phyloP scores from a whole-genome alignment of 1,140 invertebrate genomes.

The Cotesia glomerata region DNA sequence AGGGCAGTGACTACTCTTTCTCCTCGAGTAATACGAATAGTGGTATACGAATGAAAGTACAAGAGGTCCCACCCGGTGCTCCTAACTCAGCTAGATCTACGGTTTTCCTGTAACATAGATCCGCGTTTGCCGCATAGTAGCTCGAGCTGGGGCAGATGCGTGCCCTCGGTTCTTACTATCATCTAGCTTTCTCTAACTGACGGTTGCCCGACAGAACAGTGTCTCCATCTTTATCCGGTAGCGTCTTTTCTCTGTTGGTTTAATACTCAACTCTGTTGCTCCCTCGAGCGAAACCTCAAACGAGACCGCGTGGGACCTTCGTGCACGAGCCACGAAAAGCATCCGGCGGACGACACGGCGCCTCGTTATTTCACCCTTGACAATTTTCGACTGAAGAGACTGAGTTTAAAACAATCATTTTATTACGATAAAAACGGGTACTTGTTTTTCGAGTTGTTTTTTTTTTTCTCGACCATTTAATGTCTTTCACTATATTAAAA shows the following conservation, averaged over 20 bases:
- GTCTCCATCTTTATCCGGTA: too few relatives aligned
- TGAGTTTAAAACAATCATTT: slow-evolving; percentile 18
- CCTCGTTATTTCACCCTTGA: slow-evolving; percentile 35
- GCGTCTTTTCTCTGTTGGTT: too few relatives aligned
- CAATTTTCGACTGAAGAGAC: slow-evolving; percentile 31
- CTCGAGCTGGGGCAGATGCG: slow-evolving; percentile 23
- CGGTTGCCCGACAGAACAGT: background rate
- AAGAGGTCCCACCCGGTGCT: slow-evolving; percentile 27
- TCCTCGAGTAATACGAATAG: too few relatives aligned
- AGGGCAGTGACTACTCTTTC: slow-evolving; percentile 6
- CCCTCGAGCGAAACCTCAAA: slow-evolving; percentile 37
- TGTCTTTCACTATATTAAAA: background rate
- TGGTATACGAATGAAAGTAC: background rate
- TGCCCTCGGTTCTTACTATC: slow-evolving; percentile 20
- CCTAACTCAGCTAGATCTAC: slow-evolving; percentile 39
- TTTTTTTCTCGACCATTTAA: background rate
- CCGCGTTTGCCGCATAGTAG: slow-evolving; percentile 40
- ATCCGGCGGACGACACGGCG: slow-evolving; percentile 35
- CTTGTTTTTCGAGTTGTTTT: background rate
- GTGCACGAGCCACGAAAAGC: slow-evolving; percentile 35
- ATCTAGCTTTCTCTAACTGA: slow-evolving; percentile 12
- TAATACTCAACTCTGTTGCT: slow-evolving; percentile 15
- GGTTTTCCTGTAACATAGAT: slow-evolving; percentile 41
- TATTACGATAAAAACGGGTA: slow-evolving; percentile 1
- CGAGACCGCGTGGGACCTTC: slow-evolving; percentile 33